Percentiles rank a stretch among this genome's conserved stretches.
Evolutionary conservation across 2,113 vertebrate species (phyloP).

Genomic region (Otocyon megalotis): DNA sequence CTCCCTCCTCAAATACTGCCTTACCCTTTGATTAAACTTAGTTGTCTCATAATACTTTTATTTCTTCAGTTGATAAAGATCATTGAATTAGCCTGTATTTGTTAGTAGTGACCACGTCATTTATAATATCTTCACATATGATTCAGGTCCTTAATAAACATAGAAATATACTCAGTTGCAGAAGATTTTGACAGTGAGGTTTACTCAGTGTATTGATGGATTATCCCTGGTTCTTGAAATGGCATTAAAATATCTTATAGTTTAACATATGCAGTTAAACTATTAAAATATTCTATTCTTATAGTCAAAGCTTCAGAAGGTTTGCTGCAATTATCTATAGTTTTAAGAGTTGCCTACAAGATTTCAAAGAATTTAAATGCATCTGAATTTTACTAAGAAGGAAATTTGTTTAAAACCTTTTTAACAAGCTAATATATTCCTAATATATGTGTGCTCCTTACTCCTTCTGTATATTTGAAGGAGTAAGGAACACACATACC

Average conservation of each 20-base stretch:
- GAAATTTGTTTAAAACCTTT: not conserved
- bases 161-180: not conserved
- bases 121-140: conserved; percentile 21
- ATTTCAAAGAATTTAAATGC: not conserved
- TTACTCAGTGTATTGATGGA: not conserved
- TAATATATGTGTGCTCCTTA: too few species aligned
- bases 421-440: not conserved
- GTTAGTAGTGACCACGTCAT: not conserved
- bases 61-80: not conserved
- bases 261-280: conserved; percentile 29
- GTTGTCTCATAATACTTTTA: not conserved
- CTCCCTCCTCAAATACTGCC: not conserved
- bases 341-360: not conserved
- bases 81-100: not conserved
- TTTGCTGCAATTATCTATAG: not conserved
- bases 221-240: not conserved
- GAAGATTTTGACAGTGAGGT: conserved; percentile 14
- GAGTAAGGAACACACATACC: not conserved
- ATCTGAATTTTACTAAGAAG: not conserved
- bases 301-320: not conserved
- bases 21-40: not conserved
- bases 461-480: not conserved
- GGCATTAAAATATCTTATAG: not conserved
- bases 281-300: not conserved
- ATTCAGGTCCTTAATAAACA: not conserved